Conservation (phyloP, 2,888 invertebrate species). For the Papilio gigon region DNA sequence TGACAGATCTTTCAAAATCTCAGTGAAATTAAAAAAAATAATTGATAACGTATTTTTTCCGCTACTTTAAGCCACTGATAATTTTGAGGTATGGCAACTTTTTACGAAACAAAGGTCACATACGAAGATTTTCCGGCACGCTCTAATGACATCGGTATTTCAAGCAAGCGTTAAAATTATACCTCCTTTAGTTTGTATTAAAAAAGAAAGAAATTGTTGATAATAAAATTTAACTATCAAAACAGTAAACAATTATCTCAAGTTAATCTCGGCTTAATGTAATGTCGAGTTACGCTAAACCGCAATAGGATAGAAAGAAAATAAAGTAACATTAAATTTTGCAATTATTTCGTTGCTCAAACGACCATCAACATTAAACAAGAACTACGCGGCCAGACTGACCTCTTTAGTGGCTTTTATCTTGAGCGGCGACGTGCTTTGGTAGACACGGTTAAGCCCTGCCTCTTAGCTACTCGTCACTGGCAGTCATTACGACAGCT, state of each 20-base stretch:
- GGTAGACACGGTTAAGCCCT: conserved; percentile 35
- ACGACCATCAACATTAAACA: conserved; percentile 34
- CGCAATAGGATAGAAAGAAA: background rate
- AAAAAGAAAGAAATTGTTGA: background rate
- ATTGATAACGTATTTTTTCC: background rate
- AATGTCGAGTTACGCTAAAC: background rate
- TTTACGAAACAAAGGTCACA: background rate
- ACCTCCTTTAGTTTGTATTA: background rate
- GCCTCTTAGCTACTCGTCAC: conserved; percentile 29
- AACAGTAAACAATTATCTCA: background rate
- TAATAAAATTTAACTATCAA: background rate
- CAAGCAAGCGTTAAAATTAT: background rate
- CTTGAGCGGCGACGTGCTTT: conserved; percentile 29
- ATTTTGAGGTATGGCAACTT: background rate
- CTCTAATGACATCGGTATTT: background rate
- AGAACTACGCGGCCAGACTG: conserved; percentile 30
- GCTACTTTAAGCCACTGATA: background rate
- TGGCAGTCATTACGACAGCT: conserved; percentile 32
- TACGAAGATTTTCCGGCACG: background rate
- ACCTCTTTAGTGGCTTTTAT: conserved; percentile 39
- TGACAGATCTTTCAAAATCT: too few relatives aligned
- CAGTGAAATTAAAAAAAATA: too few relatives aligned
- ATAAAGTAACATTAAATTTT: conserved; percentile 17
- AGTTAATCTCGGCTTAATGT: background rate
- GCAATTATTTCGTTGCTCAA: conserved; percentile 20